These are phyloP conservation scores for Austrofundulus limnaeus DNA, from an alignment of 2,113 vertebrate genomes.

Conservation along the genomic window DNA sequence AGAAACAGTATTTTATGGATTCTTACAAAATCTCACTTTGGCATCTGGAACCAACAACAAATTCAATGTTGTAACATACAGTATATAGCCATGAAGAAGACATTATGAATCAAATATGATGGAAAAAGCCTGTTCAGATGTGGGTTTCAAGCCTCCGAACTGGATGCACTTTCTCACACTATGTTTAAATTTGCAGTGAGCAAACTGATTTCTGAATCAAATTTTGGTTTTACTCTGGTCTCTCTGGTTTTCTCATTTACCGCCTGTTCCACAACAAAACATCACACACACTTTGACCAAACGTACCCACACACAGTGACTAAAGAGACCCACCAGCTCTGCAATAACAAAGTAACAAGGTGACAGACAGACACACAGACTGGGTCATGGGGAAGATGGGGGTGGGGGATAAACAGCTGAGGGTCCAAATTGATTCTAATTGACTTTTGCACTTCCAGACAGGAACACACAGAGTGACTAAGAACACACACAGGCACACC, in stretches of 20 bases:
- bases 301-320: conserved; percentile 70
- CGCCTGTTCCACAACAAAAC: neutral
- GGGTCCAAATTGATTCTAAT: conserved; percentile 77
- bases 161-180: too few relatives aligned
- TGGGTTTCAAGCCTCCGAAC: too few relatives aligned
- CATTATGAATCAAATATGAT: too few relatives aligned
- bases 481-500: conserved; percentile 63
- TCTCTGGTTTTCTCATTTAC: conserved; percentile 7
- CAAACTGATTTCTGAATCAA: neutral
- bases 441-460: conserved; percentile 37
- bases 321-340: conserved; percentile 63
- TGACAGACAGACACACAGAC: conserved; percentile 38
- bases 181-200: neutral
- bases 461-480: conserved; percentile 43
- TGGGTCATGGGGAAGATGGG: conserved; percentile 25
- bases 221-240: neutral
- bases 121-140: too few relatives aligned
- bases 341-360: conserved; percentile 60
- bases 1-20: too few relatives aligned
- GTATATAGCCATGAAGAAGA: too few relatives aligned
- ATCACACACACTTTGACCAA: conserved; percentile 34
- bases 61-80: too few relatives aligned
- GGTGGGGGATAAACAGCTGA: conserved; percentile 73
- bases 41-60: too few relatives aligned
- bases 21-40: too few relatives aligned